phyloP scores from a whole-genome alignment of 1,140 invertebrate species.

The Aphaenogaster ashmeadi region DNA sequence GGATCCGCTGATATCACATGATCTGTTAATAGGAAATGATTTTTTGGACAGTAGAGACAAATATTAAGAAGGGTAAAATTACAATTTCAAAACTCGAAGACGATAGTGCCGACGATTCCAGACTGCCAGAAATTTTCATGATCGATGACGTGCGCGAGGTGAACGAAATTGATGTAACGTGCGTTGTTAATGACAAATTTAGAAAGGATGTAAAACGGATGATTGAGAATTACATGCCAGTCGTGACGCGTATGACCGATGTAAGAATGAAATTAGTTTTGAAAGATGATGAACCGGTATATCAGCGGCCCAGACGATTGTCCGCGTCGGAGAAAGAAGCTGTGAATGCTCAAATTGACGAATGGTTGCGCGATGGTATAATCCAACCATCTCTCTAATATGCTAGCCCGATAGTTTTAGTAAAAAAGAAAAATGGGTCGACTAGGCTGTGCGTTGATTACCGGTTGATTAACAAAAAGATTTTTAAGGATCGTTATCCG shows the following conservation, averaged over 20 bases:
- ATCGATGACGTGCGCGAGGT: too few species aligned
- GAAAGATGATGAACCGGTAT: background rate
- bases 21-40: background rate
- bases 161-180: too few species aligned
- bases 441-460: background rate
- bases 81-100: too few species aligned
- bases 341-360: background rate
- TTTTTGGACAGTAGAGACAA: background rate
- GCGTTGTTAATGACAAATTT: too few species aligned
- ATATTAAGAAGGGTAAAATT: too few species aligned
- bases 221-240: background rate
- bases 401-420: background rate
- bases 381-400: constrained; percentile 12
- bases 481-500: background rate
- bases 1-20: background rate
- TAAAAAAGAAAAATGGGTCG: constrained; percentile 10
- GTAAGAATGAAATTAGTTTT: background rate
- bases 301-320: background rate
- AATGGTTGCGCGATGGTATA: background rate
- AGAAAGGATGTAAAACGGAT: background rate
- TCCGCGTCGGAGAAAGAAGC: background rate
- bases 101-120: too few species aligned
- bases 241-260: background rate
- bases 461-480: background rate
- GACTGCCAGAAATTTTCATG: too few species aligned